A percentile compares a stretch with the other conserved stretches of the same genome.
Evolutionary conservation across 35 echinoderm and acorn worm genomes (phyloP).

Genomic region (Ptychodera flava): DNA sequence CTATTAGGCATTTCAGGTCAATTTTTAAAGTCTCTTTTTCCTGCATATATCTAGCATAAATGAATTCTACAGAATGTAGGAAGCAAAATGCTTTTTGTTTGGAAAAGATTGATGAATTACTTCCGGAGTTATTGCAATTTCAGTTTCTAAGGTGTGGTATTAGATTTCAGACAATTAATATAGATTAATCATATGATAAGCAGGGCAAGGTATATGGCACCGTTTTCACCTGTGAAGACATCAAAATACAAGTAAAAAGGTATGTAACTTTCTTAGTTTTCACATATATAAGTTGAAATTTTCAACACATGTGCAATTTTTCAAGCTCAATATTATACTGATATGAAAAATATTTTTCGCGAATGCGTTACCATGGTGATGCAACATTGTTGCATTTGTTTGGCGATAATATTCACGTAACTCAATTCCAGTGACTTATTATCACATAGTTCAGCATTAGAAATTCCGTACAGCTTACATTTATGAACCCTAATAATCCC

Average conservation of each 20-base stretch:
- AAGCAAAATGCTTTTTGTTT: not conserved
- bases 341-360: not conserved
- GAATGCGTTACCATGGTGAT: not conserved
- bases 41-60: not conserved
- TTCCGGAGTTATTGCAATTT: not conserved
- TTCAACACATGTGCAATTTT: not conserved
- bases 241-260: not conserved
- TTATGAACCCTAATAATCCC: no score
- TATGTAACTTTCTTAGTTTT: not conserved
- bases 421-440: not conserved
- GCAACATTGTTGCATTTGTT: not conserved
- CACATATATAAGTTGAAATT: not conserved
- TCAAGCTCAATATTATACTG: not conserved
- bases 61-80: not conserved
- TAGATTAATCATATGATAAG: not conserved
- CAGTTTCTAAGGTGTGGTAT: no score
- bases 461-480: no score
- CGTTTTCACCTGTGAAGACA: not conserved
- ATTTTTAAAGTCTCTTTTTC: not conserved
- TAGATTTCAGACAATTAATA: not conserved
- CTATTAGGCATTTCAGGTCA: not conserved
- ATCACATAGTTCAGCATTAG: not conserved
- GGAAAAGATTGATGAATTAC: not conserved
- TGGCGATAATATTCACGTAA: not conserved
- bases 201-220: not conserved